Conservation (phyloP, 2,888 invertebrate species). For the Boloria selene region DNA sequence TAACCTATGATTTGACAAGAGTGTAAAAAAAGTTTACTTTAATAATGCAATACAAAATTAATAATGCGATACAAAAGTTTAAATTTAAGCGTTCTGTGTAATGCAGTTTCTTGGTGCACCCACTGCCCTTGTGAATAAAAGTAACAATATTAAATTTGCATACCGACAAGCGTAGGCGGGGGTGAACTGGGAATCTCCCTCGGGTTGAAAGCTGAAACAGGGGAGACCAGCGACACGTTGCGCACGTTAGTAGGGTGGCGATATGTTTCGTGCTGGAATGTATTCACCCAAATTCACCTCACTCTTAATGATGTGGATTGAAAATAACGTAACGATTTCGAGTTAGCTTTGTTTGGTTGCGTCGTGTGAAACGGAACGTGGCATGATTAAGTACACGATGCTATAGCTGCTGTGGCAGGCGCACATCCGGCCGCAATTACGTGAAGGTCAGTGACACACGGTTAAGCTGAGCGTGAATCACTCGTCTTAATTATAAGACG, state of each 20-base stretch:
- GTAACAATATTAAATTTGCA: slow-evolving; percentile 79
- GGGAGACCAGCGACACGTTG: slow-evolving; percentile 53
- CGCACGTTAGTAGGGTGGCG: slow-evolving; percentile 49
- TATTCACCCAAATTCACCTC: slow-evolving; percentile 56
- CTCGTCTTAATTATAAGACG: slow-evolving; percentile 56
- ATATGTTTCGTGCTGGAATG: slow-evolving; percentile 69
- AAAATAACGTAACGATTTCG: slow-evolving; percentile 33
- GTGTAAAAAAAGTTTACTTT: neutral
- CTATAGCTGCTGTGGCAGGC: slow-evolving; percentile 50
- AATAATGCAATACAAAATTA: neutral
- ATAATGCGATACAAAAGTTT: slow-evolving; percentile 6
- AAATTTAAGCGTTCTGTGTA: slow-evolving; percentile 21
- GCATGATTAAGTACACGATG: slow-evolving; percentile 57
- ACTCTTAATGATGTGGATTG: slow-evolving; percentile 44
- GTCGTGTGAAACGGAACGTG: slow-evolving; percentile 53
- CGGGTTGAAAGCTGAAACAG: slow-evolving; percentile 38
- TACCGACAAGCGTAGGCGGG: slow-evolving; percentile 54
- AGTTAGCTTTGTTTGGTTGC: slow-evolving; percentile 50
- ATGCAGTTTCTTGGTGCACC: slow-evolving; percentile 43
- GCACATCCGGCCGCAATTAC: slow-evolving; percentile 62
- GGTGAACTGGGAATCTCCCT: slow-evolving; percentile 20
- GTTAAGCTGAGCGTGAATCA: slow-evolving; percentile 55
- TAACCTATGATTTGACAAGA: too few species aligned
- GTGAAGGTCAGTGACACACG: slow-evolving; percentile 72
- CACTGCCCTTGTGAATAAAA: slow-evolving; percentile 78